Percentiles rank a stretch among this genome's conserved stretches.
Conservation (phyloP, 2,113 vertebrate genomes). For the Cairina moschata region DNA sequence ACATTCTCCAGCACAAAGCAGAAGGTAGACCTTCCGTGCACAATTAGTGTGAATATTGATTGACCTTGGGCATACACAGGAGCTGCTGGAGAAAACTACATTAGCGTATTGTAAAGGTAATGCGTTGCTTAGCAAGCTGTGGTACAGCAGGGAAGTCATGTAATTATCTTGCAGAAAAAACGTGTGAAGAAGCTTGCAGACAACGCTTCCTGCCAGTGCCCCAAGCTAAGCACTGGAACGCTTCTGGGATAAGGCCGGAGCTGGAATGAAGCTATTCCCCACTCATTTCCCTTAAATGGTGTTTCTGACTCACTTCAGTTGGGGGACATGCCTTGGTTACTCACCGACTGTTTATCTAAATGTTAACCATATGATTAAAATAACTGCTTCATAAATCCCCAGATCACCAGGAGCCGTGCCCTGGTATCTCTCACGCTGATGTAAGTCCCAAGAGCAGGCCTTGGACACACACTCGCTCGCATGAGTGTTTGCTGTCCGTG, state of each 20-base stretch:
- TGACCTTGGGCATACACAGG: background rate
- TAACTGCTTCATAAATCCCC: background rate
- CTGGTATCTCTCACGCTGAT: background rate
- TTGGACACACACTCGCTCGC: background rate
- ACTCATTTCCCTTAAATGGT: conserved; percentile 25
- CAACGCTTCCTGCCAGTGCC: background rate
- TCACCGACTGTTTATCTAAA: conserved; percentile 3
- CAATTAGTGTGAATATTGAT: background rate
- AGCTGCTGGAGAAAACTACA: accelerated
- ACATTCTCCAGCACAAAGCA: background rate
- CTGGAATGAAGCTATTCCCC: background rate
- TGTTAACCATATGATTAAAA: background rate
- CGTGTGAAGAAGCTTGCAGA: background rate
- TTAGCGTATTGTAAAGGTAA: background rate
- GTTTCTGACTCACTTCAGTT: background rate
- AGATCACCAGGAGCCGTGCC: background rate
- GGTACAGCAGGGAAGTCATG: background rate
- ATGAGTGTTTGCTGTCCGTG: accelerated
- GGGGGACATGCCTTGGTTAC: background rate
- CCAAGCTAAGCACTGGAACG: accelerated
- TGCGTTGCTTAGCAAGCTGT: background rate
- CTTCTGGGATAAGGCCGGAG: background rate
- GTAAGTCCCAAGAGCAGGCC: background rate
- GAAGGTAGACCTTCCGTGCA: background rate
- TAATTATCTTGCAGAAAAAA: background rate